A percentile compares a stretch with the other conserved stretches of the same genome.
Conservation (phyloP, 2,113 vertebrate genomes). For the Elephas maximus region DNA sequence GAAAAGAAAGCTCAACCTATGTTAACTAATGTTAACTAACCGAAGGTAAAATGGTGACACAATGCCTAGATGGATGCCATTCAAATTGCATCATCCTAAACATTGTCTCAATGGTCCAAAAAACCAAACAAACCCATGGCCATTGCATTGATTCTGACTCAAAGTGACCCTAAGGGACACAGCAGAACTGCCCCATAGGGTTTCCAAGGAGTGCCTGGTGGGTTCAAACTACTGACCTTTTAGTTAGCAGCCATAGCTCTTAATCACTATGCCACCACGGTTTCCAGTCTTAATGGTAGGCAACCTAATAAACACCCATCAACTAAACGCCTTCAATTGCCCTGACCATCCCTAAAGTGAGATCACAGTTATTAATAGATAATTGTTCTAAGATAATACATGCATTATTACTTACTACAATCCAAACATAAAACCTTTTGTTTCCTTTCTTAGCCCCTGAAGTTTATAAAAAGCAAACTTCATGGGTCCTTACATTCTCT, state of each 20-base stretch:
- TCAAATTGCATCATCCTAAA: neutral
- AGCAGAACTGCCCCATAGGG: too few species aligned
- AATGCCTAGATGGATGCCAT: neutral
- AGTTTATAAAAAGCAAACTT: constrained; percentile 69
- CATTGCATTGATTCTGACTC: neutral
- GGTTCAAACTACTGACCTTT: neutral
- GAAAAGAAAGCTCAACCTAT: constrained; percentile 22
- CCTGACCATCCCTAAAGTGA: neutral
- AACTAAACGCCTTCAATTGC: constrained; percentile 29
- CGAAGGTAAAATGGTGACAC: neutral
- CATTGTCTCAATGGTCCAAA: neutral
- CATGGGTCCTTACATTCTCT: constrained; percentile 55
- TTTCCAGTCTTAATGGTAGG: neutral
- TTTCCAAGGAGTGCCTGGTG: neutral
- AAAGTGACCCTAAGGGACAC: neutral
- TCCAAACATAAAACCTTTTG: constrained; percentile 65
- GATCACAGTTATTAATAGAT: constrained; percentile 48
- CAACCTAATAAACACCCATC: neutral
- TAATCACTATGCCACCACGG: neutral
- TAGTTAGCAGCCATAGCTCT: neutral
- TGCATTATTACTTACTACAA: constrained; percentile 62
- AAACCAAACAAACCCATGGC: too few species aligned
- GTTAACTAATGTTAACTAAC: neutral
- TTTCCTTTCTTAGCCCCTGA: constrained; percentile 28
- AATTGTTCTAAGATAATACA: constrained; percentile 55